Evolutionary conservation across 2,113 vertebrate genomes (phyloP).

Genomic region (Cyanocitta stelleri): DNA sequence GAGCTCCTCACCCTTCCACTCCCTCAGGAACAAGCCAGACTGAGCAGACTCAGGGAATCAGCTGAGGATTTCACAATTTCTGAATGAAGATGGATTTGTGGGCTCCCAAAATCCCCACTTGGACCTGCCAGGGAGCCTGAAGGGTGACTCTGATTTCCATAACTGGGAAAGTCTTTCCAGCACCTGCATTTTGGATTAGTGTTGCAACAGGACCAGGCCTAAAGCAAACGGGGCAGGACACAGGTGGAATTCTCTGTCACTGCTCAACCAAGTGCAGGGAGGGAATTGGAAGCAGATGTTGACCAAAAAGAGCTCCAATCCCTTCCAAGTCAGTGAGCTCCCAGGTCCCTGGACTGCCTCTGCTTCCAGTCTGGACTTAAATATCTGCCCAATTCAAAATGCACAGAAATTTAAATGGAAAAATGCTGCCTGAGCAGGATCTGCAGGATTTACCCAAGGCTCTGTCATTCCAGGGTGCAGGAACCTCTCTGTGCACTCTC

Average conservation of each 20-base stretch:
- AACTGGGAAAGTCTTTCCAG: background rate
- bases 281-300: background rate
- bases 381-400: background rate
- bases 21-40: background rate
- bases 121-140: background rate
- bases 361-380: background rate
- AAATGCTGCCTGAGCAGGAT: background rate
- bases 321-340: background rate
- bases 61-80: background rate
- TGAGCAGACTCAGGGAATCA: too few species aligned
- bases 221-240: background rate
- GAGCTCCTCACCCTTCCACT: background rate
- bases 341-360: background rate
- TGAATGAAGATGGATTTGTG: background rate
- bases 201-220: background rate
- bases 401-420: background rate
- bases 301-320: background rate
- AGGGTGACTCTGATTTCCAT: background rate
- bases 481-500: background rate
- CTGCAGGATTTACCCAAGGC: background rate
- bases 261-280: background rate
- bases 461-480: background rate
- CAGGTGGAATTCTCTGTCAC: background rate
- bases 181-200: background rate
- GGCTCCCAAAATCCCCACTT: background rate